Conservation (phyloP, 2,797 vertebrate genomes). For the Argyrosomus regius region DNA sequence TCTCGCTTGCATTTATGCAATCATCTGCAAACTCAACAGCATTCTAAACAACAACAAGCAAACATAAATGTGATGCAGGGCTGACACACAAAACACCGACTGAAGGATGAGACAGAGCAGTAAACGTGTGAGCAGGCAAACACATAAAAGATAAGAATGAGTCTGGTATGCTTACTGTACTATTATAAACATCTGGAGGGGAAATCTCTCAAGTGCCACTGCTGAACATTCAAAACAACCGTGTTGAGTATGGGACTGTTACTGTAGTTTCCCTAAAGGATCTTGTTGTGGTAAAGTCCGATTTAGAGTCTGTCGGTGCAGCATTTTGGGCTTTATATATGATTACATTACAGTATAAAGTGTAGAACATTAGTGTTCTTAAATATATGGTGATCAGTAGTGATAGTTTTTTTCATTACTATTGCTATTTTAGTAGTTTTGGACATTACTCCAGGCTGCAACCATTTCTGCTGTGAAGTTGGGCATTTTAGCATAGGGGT, state of each 20-base stretch:
- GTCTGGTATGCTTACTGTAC: constrained; percentile 4
- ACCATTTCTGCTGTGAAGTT: too few species aligned
- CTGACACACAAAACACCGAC: constrained; percentile 7
- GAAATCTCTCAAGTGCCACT: constrained; percentile 24
- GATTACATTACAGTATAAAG: too few species aligned
- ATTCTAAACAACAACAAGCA: background rate
- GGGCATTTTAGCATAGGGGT: too few species aligned
- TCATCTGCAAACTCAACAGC: constrained; percentile 12
- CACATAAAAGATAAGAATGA: constrained; percentile 34
- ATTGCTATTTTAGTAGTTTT: too few species aligned
- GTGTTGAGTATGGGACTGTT: constrained; percentile 5
- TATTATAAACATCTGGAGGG: constrained; percentile 40
- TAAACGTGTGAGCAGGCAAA: constrained; percentile 32
- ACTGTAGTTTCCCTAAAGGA: constrained; percentile 34
- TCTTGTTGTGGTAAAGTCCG: constrained; percentile 7
- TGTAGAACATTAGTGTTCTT: too few species aligned
- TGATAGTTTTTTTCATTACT: too few species aligned
- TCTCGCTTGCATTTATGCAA: background rate
- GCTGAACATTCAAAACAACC: constrained; percentile 36
- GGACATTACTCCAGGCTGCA: too few species aligned
- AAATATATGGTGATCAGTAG: too few species aligned
- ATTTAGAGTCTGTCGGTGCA: background rate
- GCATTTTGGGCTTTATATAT: background rate
- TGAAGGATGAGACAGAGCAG: constrained; percentile 11
- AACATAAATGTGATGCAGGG: constrained; percentile 4